phyloP scores from a whole-genome alignment of 37 sponge, comb jelly and placozoan species.

The Hexactinellida sp. region DNA sequence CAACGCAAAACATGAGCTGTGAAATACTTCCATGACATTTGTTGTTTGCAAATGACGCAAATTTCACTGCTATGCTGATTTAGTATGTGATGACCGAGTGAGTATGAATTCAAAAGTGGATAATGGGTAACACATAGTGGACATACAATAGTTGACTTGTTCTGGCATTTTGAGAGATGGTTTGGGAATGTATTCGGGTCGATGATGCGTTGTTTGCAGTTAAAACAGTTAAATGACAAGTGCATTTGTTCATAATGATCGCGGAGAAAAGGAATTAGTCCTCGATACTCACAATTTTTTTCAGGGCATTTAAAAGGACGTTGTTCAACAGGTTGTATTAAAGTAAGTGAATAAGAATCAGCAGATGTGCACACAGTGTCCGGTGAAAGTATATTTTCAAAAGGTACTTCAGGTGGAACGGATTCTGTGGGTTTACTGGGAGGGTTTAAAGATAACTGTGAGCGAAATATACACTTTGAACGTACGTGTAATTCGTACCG shows the following conservation, averaged over 20 bases:
- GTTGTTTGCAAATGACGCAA: neutral
- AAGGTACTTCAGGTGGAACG: neutral
- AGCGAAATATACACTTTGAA: neutral
- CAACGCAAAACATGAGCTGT: neutral
- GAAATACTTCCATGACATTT: neutral
- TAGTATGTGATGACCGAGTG: neutral
- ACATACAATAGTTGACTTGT: neutral
- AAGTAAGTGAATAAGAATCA: neutral
- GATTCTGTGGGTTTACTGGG: neutral
- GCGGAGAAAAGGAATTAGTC: neutral
- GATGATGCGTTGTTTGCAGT: neutral
- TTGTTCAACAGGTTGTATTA: neutral
- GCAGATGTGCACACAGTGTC: neutral
- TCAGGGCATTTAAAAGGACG: slow-evolving; percentile 8
- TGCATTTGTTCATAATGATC: neutral
- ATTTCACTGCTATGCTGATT: neutral
- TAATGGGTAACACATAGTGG: neutral
- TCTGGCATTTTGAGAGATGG: neutral
- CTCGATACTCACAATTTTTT: neutral
- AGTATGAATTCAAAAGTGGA: neutral
- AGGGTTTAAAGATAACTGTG: neutral
- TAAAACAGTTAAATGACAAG: neutral
- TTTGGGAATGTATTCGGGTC: neutral
- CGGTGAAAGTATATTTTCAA: neutral
- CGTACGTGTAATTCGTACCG: neutral